phyloP scores from a whole-genome alignment of 2,888 invertebrate species.

The Drosophila atroscutellata region DNA sequence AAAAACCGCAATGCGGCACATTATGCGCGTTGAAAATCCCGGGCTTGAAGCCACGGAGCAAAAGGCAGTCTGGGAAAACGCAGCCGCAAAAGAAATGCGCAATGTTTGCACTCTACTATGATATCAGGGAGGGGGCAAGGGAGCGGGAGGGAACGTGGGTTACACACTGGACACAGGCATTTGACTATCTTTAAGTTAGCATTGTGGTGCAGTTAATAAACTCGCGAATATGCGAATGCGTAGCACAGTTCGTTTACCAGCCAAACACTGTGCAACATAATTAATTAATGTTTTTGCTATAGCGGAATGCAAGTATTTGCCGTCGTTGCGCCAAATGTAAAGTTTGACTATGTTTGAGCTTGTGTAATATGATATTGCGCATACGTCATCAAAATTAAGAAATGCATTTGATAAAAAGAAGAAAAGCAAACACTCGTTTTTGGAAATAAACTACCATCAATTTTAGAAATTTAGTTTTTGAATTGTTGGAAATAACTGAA shows the following conservation, averaged over 20 bases:
- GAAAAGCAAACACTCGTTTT: too few species aligned
- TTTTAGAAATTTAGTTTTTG: too few species aligned
- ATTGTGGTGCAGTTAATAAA: conserved; percentile 58
- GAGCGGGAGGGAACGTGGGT: conserved; percentile 11
- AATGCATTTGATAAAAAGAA: too few species aligned
- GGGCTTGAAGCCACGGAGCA: conserved; percentile 58
- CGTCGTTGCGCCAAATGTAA: conserved; percentile 42
- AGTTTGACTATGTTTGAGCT: conserved; percentile 42
- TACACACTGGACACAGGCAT: conserved; percentile 32
- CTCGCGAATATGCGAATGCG: conserved; percentile 9
- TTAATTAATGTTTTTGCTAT: conserved; percentile 64
- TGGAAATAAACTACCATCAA: too few species aligned
- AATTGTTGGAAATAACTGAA: too few species aligned
- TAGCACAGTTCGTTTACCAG: conserved; percentile 2
- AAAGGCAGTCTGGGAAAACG: conserved; percentile 55
- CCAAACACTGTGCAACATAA: conserved; percentile 33
- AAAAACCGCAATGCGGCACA: conserved; percentile 82
- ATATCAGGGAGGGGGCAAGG: conserved; percentile 13
- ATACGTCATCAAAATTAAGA: conserved; percentile 24
- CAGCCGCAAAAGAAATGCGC: conserved; percentile 70
- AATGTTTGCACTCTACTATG: conserved; percentile 57
- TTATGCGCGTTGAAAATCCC: conserved; percentile 78
- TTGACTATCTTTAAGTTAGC: conserved; percentile 25
- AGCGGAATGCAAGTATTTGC: conserved; percentile 48
- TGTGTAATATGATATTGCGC: conserved; percentile 42